Evolutionary conservation across 2,888 invertebrate species (phyloP).

Genomic region (Anarsia innoxiella): DNA sequence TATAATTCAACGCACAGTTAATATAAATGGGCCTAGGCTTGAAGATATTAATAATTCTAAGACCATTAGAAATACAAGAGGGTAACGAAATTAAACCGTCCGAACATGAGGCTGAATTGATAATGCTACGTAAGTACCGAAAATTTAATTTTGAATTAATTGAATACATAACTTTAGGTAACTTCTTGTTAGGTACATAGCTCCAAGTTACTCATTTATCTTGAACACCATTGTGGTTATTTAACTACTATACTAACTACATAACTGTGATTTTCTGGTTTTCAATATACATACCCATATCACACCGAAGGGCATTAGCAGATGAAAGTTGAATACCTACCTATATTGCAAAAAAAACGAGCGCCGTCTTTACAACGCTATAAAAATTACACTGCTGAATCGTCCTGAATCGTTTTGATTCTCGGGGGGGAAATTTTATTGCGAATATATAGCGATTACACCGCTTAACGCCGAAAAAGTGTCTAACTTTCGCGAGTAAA

Average conservation of each 20-base stretch:
- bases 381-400: slow-evolving; percentile 52
- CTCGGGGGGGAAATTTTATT: slow-evolving; percentile 45
- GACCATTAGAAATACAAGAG: slow-evolving; percentile 1
- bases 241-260: no score
- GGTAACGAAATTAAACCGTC: slow-evolving; percentile 8
- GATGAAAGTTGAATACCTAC: slow-evolving; percentile 2
- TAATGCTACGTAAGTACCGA: slow-evolving; percentile 4
- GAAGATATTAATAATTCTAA: slow-evolving; percentile 3
- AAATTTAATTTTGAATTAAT: slow-evolving; percentile 10
- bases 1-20: no score
- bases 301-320: no score
- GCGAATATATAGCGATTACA: slow-evolving; percentile 38
- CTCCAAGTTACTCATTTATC: no score
- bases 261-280: no score
- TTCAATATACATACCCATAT: no score
- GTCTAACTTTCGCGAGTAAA: slow-evolving; percentile 11
- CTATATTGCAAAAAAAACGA: slow-evolving; percentile 28
- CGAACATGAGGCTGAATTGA: slow-evolving; percentile 2
- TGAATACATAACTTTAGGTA: slow-evolving; percentile 5
- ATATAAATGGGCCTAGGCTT: no score
- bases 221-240: no score
- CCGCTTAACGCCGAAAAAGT: slow-evolving; percentile 26
- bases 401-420: slow-evolving; percentile 31
- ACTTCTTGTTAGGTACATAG: no score
- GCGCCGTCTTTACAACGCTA: slow-evolving; percentile 41